Base-by-base conservation (phyloP, 2,888 invertebrate genomes). In the Axea sp. region DNA sequence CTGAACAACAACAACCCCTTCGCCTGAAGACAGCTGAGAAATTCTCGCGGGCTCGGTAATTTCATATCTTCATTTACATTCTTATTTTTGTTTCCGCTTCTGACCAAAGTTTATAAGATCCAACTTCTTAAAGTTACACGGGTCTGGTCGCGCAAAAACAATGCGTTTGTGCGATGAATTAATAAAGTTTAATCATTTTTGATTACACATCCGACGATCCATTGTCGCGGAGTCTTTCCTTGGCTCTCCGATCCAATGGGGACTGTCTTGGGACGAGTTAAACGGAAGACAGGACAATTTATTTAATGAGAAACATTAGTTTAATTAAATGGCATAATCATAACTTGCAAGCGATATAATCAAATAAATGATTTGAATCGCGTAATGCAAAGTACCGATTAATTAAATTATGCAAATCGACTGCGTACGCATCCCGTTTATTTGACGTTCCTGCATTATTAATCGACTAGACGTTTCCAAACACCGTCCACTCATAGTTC, bases 21-120 rank as follows among this genome's bases (percentile, higher is more conserved):
- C 49, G 62, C 19, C 72, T 39, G 12, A 60, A 65, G 45, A 60
- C 65, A 65, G 65, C 72, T 59, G 59, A 65, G 72, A 65, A 65
- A 73, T 73, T 65, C 72, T 53, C 72, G 45, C 60, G 72, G 37
- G 65, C 60, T 33, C 60, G 30, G 65, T 64, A 73, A 73, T 51
- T 65, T 73, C 72, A 73, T 53, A 73, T 73, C 65, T 65, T 73
- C 59, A 73, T 73, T 73, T 60, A 43, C 53, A 65, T 73, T 59
- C 12, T 37, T 22, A 35, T 49, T 53, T 73, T 73, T 47, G 55
- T 64, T 71, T 39, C n/a, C 35, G 15, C 39, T 57, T 33, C 57
- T 47, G 60, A 59, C 59, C 60, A 9, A 59, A 53, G 19, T 73
- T 53, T 26, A 47, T 53, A 59, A 65, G 59, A 65, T 51, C 60